These are phyloP conservation scores for Salticus scenicus DNA, from an alignment of 2,888 invertebrate genomes.

Conservation along the genomic window DNA sequence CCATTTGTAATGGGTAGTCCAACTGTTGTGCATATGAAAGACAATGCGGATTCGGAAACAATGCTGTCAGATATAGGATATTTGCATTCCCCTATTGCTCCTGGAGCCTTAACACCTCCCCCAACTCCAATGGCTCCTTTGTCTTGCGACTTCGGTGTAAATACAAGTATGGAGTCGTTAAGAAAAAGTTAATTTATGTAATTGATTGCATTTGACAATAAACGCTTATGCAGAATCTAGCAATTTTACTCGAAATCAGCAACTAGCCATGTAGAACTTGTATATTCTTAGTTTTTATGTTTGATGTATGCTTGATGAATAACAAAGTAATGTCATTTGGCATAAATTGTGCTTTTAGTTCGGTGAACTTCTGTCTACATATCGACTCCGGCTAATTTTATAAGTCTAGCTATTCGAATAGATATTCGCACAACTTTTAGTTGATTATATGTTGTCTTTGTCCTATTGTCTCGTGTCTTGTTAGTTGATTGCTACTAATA, in stretches of 20 bases:
- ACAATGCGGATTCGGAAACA: conserved; percentile 35
- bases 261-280: not conserved
- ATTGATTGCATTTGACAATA: not conserved
- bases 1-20: conserved; percentile 55
- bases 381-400: conserved; percentile 66
- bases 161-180: conserved; percentile 10
- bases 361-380: conserved; percentile 62
- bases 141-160: conserved; percentile 49
- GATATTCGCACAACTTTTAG: conserved; percentile 25
- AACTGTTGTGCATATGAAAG: conserved; percentile 40
- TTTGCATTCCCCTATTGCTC: conserved; percentile 36
- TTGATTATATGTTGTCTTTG: conserved; percentile 27
- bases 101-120: conserved; percentile 61
- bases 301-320: conserved; percentile 14
- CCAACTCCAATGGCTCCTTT: conserved; percentile 49
- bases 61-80: conserved; percentile 49
- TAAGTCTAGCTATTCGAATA: conserved; percentile 46
- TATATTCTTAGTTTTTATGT: conserved; percentile 50
- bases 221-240: not conserved
- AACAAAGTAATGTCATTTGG: conserved; percentile 24
- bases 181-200: conserved; percentile 29
- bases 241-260: not conserved
- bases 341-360: conserved; percentile 62
- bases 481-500: conserved; percentile 10
- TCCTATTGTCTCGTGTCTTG: conserved; percentile 35